These are phyloP conservation scores for Ceratitis capitata DNA, from an alignment of 1,140 invertebrate genomes.

Conservation along the genomic window DNA sequence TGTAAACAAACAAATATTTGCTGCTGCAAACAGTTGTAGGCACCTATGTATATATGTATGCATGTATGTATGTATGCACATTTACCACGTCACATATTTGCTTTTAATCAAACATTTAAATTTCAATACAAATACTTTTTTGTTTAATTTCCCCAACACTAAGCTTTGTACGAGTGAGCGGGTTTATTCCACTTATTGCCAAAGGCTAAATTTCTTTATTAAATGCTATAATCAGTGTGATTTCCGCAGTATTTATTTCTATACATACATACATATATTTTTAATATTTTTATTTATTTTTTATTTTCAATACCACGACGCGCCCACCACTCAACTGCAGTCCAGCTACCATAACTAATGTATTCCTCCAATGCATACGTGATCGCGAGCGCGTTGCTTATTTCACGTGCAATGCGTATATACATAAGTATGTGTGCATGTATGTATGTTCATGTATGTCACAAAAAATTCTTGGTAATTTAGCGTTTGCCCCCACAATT, in stretches of 20 bases:
- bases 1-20: not conserved
- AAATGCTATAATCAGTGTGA: not conserved
- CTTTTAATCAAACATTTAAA: not conserved
- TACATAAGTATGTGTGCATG: not conserved
- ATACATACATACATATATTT: not conserved
- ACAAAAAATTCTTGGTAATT: not conserved
- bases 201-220: not conserved
- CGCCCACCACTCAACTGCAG: not conserved
- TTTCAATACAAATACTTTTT: not conserved
- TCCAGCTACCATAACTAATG: too few relatives aligned
- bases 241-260: not conserved
- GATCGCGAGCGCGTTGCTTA: not conserved
- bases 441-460: not conserved
- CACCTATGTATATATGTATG: not conserved
- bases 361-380: slow-evolving; percentile 19
- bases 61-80: not conserved
- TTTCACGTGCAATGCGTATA: not conserved
- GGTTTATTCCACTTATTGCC: not conserved
- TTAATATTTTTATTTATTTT: not conserved
- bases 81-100: not conserved
- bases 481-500: not conserved
- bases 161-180: too few relatives aligned
- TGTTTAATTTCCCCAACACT: too few relatives aligned
- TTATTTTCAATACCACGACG: not conserved
- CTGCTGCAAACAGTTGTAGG: too few relatives aligned